Conservation (phyloP, 1,140 invertebrate species). For the Pentalonia nigronervosa region DNA sequence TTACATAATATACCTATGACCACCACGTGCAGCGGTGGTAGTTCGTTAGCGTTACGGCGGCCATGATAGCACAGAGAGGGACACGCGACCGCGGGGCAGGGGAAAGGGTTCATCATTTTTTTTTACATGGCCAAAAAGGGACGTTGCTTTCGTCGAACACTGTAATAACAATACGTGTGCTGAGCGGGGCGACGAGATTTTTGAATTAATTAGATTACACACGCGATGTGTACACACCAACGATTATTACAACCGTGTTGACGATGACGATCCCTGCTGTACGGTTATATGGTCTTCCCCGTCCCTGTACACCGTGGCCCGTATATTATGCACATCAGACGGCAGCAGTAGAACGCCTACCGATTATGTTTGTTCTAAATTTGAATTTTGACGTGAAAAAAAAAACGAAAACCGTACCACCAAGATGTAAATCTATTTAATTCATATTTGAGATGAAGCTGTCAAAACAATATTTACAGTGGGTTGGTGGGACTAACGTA, state of each 20-base stretch:
- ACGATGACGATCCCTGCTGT: neutral
- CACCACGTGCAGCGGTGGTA: neutral
- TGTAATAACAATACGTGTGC: neutral
- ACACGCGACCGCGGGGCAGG: too few relatives aligned
- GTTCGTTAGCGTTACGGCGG: neutral
- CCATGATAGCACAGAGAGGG: too few relatives aligned
- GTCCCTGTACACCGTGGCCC: neutral
- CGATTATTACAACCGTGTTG: neutral
- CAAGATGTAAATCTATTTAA: neutral
- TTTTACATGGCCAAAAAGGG: too few relatives aligned
- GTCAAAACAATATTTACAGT: neutral
- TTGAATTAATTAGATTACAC: slow-evolving; percentile 42
- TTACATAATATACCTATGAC: neutral
- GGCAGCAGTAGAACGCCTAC: neutral
- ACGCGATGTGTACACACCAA: neutral
- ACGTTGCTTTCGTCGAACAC: neutral
- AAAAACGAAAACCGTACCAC: neutral
- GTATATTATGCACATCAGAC: neutral
- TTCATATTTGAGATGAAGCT: neutral
- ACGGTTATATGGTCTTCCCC: neutral
- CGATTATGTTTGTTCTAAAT: neutral
- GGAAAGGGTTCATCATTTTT: too few relatives aligned
- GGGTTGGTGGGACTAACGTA: neutral
- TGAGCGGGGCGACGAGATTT: neutral
- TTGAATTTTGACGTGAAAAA: neutral